Base-by-base conservation (phyloP, 2,113 vertebrate species). In the Paralichthys olivaceus region DNA sequence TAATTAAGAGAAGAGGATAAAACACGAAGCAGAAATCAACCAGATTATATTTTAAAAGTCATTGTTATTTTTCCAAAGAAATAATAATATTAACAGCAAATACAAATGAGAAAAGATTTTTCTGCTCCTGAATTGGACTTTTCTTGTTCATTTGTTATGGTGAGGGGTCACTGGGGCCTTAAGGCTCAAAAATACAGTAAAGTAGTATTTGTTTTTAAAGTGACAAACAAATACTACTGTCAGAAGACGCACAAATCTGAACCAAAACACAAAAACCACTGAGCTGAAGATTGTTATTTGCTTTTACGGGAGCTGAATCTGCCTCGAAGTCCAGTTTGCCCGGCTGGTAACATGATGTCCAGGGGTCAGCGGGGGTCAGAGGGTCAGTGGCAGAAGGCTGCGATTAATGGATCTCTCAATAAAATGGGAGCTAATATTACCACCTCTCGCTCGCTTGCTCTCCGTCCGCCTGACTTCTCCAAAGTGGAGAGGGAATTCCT, bases 331-430 rank as follows among this genome's bases (percentile, higher is more conserved):
- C 73, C 20, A 25, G 68, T 81, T 84, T 66, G 54, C 53, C 59
- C 49, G 72, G 59, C 78, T 66, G 70, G 92, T 93, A 94, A 93
- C 89, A 90, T 93, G 92, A 94, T 94, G 92, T 94, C 90, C 79
- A 71, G 78, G 81, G 94, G 93, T 95, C 92, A 93, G 69, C 47
- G 17, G 56, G 64, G 91, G 93, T 92, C 92, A 93, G 73, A 71
- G 80, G 93, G 91, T 95, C 94, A 93, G 81, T 55, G 63, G 90
- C 90, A 92, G 91, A 90, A 92, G 83, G 86, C 93, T 91, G 25
- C 80, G 85, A 94, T 94, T 94, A 95, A 94, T 94, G 93, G 93
- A 93, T 90, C 93, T 90, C 92, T 91, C 92, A 94, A 92, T 95
- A 94, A 94, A 94, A 90, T 66, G 67, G 75, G 84, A 93, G 91